These are phyloP conservation scores for Lethenteron camtschaticum DNA, from an alignment of 2,113 vertebrate species.

Conservation along the genomic window DNA sequence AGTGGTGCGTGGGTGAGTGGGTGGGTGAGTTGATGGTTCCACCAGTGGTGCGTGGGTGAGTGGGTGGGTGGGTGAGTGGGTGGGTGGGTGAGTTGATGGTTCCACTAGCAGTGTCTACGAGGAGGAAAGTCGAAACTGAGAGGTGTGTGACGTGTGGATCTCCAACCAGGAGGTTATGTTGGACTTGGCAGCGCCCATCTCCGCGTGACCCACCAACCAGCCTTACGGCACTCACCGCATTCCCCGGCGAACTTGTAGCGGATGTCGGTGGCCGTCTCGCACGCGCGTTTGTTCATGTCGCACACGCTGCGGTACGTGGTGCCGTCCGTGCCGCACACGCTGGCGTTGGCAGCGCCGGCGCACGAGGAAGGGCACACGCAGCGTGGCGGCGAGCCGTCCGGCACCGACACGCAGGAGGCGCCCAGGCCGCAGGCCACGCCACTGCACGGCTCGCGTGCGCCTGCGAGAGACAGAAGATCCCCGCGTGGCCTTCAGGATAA, in stretches of 20 bases:
- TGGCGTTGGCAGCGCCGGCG: slow-evolving; percentile 22
- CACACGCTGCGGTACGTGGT: slow-evolving; percentile 54
- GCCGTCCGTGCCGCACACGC: slow-evolving; percentile 72
- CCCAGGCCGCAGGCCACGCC: slow-evolving; percentile 69
- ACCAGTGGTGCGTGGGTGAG: no score
- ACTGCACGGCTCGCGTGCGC: slow-evolving; percentile 53
- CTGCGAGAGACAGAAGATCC: slow-evolving; percentile 17
- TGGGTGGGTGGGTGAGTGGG: no score
- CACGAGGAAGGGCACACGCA: slow-evolving; percentile 61
- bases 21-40: no score
- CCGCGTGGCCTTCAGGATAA: no score
- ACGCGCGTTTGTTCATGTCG: slow-evolving; percentile 52
- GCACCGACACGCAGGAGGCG: slow-evolving; percentile 57
- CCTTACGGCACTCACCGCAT: slow-evolving; percentile 39
- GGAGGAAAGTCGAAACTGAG: no score
- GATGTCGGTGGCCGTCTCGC: slow-evolving; percentile 49
- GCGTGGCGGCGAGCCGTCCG: slow-evolving; percentile 41
- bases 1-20: background rate
- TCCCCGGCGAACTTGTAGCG: slow-evolving; percentile 46
- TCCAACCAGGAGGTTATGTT: background rate
- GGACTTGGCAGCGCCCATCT: background rate
- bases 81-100: background rate
- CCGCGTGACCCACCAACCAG: background rate
- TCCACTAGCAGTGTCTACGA: background rate
- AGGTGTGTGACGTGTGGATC: background rate